phyloP scores from a whole-genome alignment of 2,797 vertebrate genomes.

The Phrynocephalus vlangalii region DNA sequence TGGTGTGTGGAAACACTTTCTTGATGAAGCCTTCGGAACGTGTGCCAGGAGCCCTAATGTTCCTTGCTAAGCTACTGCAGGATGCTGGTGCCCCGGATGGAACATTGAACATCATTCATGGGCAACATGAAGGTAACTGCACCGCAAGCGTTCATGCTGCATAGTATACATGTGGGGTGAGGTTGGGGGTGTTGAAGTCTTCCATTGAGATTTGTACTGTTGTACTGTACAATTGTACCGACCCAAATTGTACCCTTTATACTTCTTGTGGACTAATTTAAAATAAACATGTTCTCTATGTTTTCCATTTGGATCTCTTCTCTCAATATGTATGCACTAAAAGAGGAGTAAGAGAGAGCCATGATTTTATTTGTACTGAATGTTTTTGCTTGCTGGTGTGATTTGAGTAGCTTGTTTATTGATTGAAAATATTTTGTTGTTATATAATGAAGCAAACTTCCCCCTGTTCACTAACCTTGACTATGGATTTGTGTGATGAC shows the following conservation, averaged over 20 bases:
- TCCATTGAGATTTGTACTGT: background rate
- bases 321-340: background rate
- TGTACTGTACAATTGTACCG: too few species aligned
- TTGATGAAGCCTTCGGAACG: slow-evolving; percentile 95
- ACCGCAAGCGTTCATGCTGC: background rate
- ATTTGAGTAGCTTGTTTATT: background rate
- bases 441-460: background rate
- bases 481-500: background rate
- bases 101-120: slow-evolving; percentile 93
- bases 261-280: background rate
- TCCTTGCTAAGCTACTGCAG: slow-evolving; percentile 92
- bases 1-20: slow-evolving; percentile 96
- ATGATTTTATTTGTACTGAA: background rate
- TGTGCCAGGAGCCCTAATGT: slow-evolving; percentile 91
- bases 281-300: background rate
- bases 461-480: background rate
- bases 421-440: background rate
- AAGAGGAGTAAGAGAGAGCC: background rate
- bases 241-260: background rate
- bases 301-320: too few species aligned
- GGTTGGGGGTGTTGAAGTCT: background rate
- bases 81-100: slow-evolving; percentile 95
- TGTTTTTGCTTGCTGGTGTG: background rate
- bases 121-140: slow-evolving; percentile 88
- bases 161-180: background rate